Evolutionary conservation across 2,888 invertebrate species (phyloP).

Genomic region (Geotrupes spiniger): DNA sequence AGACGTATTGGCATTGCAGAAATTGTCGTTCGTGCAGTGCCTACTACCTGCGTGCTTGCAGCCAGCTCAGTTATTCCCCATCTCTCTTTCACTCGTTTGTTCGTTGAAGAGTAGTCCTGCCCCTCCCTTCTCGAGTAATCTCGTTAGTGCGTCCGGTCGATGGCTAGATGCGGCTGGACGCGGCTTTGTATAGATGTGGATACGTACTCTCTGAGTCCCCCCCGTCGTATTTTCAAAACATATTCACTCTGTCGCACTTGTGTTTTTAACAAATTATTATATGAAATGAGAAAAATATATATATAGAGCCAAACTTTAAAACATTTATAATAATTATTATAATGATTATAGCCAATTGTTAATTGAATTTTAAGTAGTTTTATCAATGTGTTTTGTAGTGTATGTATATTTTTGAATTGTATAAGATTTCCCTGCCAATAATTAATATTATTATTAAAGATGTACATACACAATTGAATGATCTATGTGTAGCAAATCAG

Average conservation of each 20-base stretch:
- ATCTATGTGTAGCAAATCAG: slow-evolving; percentile 50
- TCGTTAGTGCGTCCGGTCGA: slow-evolving; percentile 36
- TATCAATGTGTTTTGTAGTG: slow-evolving; percentile 50
- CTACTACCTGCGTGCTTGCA: slow-evolving; percentile 38
- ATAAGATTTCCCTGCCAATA: slow-evolving; percentile 43
- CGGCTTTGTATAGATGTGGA: slow-evolving; percentile 45
- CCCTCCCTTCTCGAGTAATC: slow-evolving; percentile 30
- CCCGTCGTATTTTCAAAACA: slow-evolving; percentile 30
- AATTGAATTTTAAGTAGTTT: slow-evolving; percentile 48
- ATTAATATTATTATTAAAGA: slow-evolving; percentile 30
- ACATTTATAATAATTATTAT: slow-evolving; percentile 32
- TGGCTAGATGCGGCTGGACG: slow-evolving; percentile 22
- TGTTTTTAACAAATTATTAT: slow-evolving; percentile 42
- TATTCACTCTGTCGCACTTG: slow-evolving; percentile 41
- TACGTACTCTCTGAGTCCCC: slow-evolving; percentile 39
- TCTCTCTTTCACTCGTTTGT: slow-evolving; percentile 29
- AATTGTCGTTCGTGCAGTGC: slow-evolving; percentile 27
- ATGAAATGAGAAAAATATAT: slow-evolving; percentile 29
- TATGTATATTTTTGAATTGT: slow-evolving; percentile 46
- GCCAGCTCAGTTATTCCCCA: slow-evolving; percentile 36
- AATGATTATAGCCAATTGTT: slow-evolving; percentile 47
- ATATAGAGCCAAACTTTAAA: slow-evolving; percentile 20
- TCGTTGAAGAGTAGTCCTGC: slow-evolving; percentile 31
- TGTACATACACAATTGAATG: slow-evolving; percentile 48
- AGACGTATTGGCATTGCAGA: neutral